phyloP scores from a whole-genome alignment of 2,113 vertebrate species.

The Myotis lucifugus region DNA sequence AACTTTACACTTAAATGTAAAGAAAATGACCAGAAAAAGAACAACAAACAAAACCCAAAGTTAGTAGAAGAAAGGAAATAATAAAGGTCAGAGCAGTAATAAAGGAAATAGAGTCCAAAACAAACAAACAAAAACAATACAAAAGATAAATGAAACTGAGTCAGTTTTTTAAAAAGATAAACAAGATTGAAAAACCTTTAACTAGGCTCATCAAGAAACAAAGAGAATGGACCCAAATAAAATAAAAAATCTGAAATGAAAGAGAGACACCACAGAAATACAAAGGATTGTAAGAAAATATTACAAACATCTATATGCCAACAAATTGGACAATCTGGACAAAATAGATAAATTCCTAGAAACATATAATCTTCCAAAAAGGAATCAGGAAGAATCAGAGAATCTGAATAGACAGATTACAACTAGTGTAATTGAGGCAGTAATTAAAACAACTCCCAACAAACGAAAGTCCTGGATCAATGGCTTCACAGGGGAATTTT shows the following conservation, averaged over 20 bases:
- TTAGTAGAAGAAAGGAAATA: background rate
- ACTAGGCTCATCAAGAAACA: background rate
- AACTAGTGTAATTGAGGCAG: background rate
- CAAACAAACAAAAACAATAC: too few species aligned
- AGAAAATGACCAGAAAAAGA: background rate
- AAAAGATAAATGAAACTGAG: background rate
- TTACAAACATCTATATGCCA: background rate
- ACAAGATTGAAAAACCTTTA: background rate
- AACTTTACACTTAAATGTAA: background rate
- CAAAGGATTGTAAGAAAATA: background rate
- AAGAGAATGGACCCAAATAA: background rate
- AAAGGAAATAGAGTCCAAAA: background rate
- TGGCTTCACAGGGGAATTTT: background rate
- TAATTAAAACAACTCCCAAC: background rate
- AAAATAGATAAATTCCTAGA: background rate
- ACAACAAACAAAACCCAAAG: background rate
- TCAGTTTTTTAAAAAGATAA: background rate
- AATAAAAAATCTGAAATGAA: background rate
- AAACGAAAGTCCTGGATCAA: background rate
- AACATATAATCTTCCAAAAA: background rate
- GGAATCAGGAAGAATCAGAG: background rate
- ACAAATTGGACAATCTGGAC: background rate
- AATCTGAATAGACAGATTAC: background rate
- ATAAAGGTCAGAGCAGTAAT: background rate
- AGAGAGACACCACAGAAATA: background rate